Conservation (phyloP, 2,888 invertebrate genomes). For the Cactoblastis cactorum region DNA sequence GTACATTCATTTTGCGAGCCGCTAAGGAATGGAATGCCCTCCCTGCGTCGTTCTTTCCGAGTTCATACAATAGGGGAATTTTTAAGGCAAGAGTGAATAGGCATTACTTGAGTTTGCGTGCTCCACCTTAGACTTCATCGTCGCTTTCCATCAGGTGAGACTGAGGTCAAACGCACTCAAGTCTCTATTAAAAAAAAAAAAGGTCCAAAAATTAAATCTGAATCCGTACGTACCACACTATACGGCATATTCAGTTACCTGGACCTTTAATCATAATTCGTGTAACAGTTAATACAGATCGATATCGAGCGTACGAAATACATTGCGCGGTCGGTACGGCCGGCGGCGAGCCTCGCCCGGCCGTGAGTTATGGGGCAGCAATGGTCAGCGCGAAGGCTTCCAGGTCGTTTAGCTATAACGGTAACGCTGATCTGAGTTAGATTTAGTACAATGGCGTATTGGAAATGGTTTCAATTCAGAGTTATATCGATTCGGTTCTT, state of each 20-base stretch:
- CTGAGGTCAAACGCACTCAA: too few relatives aligned
- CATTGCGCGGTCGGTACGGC: background rate
- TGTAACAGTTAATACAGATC: background rate
- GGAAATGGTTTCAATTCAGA: conserved; percentile 2
- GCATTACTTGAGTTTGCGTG: too few relatives aligned
- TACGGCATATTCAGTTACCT: background rate
- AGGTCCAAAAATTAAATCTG: background rate
- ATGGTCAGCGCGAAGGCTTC: conserved; percentile 8
- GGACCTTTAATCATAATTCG: background rate
- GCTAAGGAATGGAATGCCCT: too few relatives aligned
- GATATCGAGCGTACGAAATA: background rate
- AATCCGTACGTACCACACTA: background rate
- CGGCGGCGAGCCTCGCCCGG: background rate
- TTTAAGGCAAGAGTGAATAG: too few relatives aligned
- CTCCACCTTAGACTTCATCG: too few relatives aligned
- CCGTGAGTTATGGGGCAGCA: conserved; percentile 9
- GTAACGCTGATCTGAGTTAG: conserved; percentile 5
- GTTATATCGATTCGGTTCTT: background rate
- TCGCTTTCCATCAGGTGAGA: too few relatives aligned
- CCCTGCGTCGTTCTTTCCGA: too few relatives aligned
- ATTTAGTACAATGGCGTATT: conserved; percentile 9
- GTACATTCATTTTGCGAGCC: too few relatives aligned
- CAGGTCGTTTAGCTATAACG: conserved; percentile 7
- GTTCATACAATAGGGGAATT: too few relatives aligned
- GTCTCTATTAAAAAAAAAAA: too few relatives aligned